A percentile compares a stretch with the other conserved stretches of the same genome.
These are phyloP conservation scores for Brachyhypopomus gauderio DNA, from an alignment of 2,113 vertebrate genomes.

Conservation along the genomic window DNA sequence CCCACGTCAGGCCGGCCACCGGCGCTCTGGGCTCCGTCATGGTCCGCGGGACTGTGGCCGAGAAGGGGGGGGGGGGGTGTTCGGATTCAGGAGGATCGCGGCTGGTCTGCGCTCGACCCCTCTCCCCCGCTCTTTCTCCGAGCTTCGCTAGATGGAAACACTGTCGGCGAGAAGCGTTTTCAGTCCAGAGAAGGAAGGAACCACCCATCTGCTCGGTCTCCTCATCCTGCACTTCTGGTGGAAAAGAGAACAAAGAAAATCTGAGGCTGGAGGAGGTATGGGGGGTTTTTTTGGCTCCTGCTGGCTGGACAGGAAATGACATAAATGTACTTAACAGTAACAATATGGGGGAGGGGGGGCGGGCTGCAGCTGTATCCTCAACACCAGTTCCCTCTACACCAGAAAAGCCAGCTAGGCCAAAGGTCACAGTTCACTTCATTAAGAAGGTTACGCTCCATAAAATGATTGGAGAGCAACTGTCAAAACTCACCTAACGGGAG, in stretches of 20 bases:
- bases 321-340: slow-evolving; percentile 70
- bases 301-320: slow-evolving; percentile 76
- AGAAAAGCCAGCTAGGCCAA: slow-evolving; percentile 65
- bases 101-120: not conserved
- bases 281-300: slow-evolving; percentile 17
- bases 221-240: slow-evolving; percentile 66
- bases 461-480: slow-evolving; percentile 61
- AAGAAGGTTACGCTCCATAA: slow-evolving; percentile 63
- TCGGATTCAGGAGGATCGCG: not conserved
- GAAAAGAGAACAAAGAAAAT: slow-evolving; percentile 61
- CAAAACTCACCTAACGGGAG: slow-evolving; percentile 55
- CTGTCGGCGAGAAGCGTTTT: slow-evolving; percentile 1
- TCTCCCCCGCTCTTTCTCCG: not conserved
- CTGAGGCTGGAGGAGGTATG: slow-evolving; percentile 44
- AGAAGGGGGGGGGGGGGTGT: not conserved
- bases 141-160: slow-evolving; percentile 11
- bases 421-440: slow-evolving; percentile 58
- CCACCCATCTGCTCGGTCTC: slow-evolving; percentile 53
- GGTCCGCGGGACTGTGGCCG: slow-evolving; percentile 48
- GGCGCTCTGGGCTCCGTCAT: slow-evolving; percentile 74
- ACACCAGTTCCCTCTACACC: slow-evolving; percentile 71
- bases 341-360: slow-evolving; percentile 68
- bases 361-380: slow-evolving; percentile 74
- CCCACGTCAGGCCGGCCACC: slow-evolving; percentile 61
- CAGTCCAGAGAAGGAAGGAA: slow-evolving; percentile 37